A percentile compares a stretch with the other conserved stretches of the same genome.
Conservation (phyloP, 2,888 invertebrate genomes). For the Synergus japonicus region DNA sequence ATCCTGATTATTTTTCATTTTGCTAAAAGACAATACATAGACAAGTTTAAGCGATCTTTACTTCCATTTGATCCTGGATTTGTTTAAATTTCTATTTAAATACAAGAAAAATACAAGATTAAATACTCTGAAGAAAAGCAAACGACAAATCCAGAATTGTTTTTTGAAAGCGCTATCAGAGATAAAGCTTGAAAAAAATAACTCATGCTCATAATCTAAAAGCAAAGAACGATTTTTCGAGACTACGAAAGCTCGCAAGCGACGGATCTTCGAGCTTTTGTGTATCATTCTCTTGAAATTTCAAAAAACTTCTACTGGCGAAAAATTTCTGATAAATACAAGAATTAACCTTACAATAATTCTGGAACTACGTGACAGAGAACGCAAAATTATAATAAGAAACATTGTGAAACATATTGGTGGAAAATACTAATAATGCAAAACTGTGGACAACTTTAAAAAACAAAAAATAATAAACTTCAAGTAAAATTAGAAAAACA, state of each 20-base stretch:
- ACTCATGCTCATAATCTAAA: constrained; percentile 23
- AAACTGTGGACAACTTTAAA: constrained; percentile 2
- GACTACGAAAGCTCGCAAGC: constrained; percentile 51
- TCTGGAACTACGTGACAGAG: not conserved
- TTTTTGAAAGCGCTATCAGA: constrained; percentile 1
- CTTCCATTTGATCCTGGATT: constrained; percentile 20
- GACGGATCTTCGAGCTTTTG: constrained; percentile 55
- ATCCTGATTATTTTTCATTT: constrained; percentile 5
- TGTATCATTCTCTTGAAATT: constrained; percentile 1
- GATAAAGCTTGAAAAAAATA: constrained; percentile 16
- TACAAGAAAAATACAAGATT: not conserved
- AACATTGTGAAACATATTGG: not conserved
- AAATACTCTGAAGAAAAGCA: not conserved
- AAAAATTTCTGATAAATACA: not conserved
- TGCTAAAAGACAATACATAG: constrained; percentile 20
- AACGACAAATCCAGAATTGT: constrained; percentile 7
- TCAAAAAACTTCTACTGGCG: not conserved
- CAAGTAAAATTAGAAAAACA: not conserved
- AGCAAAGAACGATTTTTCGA: constrained; percentile 16
- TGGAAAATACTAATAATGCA: not conserved
- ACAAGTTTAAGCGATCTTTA: not conserved
- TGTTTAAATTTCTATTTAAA: not conserved
- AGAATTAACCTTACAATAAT: not conserved
- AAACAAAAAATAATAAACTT: not conserved
- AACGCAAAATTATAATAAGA: not conserved